Base-by-base conservation (phyloP, 2,888 invertebrate species). In the Tenthredo distinguenda region DNA sequence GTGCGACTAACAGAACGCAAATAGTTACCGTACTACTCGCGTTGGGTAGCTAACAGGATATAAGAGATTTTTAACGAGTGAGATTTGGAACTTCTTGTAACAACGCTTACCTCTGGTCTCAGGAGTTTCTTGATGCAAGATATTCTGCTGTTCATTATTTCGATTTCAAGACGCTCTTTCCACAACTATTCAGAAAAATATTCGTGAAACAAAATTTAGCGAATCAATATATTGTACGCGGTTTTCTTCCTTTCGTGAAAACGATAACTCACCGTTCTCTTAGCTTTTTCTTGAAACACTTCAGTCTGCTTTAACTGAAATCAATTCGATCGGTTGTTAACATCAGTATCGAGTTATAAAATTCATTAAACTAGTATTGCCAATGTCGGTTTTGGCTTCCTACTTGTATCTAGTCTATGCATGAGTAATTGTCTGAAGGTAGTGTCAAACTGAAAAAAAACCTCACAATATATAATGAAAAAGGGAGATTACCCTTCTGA, bases 91-190 rank as follows among this genome's bases (percentile, higher is more conserved):
- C 37, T 21, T 37, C 4, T 58, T 21, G 40, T 58, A 81, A n/a
- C 40, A 12, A 62, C 7, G 58, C 87, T 86, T 87, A 92, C 92
- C 90, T 90, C 90, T 18, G 91, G 89, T 84, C 90, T 90, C 68
- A 93, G 87, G 79, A 93, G 89, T 85, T 91, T 91, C 85, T 87
- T 90, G 86, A 92, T 90, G 88, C 92, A 92, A 65, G 91, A 90
- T 88, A 93, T 90, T 86, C 91, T 90, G 87, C 92, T 92, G 85
- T 91, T 91, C 86, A 92, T 89, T 86, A 93, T 90, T 86, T 93
- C 92, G 82, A 93, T 88, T 86, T 93, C 91, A 84, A 93, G 88
- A 82, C 89, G 89, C 86, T 92, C 92, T 88, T 93, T 93, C 87
- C 88, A 88, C 82, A 93, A 84, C 93, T 93, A 88, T 87, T 79